phyloP scores from a whole-genome alignment of 2,888 invertebrate species.

The Lutraria lutraria region DNA sequence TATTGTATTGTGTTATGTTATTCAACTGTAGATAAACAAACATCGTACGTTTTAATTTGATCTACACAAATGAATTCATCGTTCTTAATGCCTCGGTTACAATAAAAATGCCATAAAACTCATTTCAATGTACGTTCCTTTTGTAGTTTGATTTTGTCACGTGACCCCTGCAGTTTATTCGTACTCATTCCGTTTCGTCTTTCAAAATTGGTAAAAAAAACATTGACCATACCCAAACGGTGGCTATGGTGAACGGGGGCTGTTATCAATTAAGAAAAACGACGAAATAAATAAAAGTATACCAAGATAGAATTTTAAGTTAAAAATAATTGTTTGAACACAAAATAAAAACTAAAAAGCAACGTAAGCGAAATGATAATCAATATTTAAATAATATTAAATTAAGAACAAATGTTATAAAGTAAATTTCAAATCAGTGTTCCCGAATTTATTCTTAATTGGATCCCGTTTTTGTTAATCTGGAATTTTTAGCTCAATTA shows the following conservation, averaged over 20 bases:
- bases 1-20: neutral
- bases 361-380: too few relatives aligned
- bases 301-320: neutral
- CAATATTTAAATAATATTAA: neutral
- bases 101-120: neutral
- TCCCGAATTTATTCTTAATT: neutral
- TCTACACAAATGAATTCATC: neutral
- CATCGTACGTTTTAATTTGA: neutral
- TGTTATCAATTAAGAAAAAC: neutral
- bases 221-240: neutral
- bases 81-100: neutral
- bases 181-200: neutral
- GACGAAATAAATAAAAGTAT: neutral
- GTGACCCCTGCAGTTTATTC: neutral
- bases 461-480: neutral
- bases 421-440: neutral
- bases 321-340: neutral
- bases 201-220: neutral
- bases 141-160: neutral
- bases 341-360: neutral
- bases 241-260: constrained; percentile 8
- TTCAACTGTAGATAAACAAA: neutral
- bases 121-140: neutral
- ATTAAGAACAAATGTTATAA: neutral
- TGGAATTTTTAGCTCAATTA: neutral